Conservation (phyloP, 2,797 vertebrate species). For the Syngnathus rostellatus region DNA sequence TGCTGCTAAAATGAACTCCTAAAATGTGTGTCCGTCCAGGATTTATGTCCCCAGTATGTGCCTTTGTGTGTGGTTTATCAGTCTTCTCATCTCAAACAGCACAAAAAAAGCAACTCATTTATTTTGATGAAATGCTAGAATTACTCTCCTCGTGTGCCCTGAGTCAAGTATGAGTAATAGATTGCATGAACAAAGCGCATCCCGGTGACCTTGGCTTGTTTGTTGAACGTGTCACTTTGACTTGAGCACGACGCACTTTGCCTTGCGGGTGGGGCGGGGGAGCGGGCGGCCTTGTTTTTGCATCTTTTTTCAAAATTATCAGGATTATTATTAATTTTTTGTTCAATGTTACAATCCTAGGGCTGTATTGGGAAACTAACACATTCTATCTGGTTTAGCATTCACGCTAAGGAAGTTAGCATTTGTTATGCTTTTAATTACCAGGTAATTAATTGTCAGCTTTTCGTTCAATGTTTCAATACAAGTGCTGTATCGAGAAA, state of each 20-base stretch:
- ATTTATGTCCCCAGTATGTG: too few relatives aligned
- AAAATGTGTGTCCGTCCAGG: neutral
- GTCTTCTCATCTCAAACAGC: neutral
- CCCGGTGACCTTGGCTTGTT: neutral
- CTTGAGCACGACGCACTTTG: neutral
- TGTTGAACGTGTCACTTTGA: neutral
- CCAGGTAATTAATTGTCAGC: neutral
- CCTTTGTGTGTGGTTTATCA: too few relatives aligned
- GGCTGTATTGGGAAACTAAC: too few relatives aligned
- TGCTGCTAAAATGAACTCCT: neutral
- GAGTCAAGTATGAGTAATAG: conserved; percentile 2
- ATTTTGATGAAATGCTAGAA: neutral
- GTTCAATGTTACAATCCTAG: too few relatives aligned
- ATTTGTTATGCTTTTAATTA: neutral
- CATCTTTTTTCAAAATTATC: neutral
- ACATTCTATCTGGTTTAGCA: too few relatives aligned
- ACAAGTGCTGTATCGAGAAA: too few relatives aligned
- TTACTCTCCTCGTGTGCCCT: neutral
- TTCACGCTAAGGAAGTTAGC: neutral
- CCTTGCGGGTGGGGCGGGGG: neutral
- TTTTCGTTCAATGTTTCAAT: too few relatives aligned
- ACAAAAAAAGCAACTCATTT: neutral
- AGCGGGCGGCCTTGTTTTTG: neutral
- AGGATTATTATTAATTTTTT: too few relatives aligned
- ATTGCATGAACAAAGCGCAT: neutral